Evolutionary conservation across 2,888 invertebrate genomes (phyloP).

Genomic region (Tribolium freemani): DNA sequence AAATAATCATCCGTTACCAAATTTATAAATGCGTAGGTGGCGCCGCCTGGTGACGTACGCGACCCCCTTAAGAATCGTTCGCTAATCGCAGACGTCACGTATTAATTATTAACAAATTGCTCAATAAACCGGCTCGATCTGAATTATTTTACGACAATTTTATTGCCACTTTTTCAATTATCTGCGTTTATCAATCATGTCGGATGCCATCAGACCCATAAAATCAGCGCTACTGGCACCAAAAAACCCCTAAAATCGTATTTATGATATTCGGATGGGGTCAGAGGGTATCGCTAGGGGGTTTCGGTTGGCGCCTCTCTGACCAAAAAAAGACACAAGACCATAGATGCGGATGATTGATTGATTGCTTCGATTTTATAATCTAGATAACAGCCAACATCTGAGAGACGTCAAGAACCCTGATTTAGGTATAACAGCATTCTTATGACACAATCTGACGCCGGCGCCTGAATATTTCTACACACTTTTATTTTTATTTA

Average conservation of each 20-base stretch:
- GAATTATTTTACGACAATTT: conserved; percentile 55
- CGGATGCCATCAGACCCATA: conserved; percentile 58
- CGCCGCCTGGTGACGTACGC: not conserved
- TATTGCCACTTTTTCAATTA: conserved; percentile 44
- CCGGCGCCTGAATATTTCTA: conserved; percentile 44
- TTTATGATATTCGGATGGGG: conserved; percentile 49
- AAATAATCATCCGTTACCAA: conserved; percentile 35
- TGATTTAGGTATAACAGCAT: conserved; percentile 34
- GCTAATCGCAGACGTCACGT: conserved; percentile 24
- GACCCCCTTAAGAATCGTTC: not conserved
- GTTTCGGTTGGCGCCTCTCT: conserved; percentile 15
- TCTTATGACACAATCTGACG: conserved; percentile 43
- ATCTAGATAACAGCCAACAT: conserved; percentile 8
- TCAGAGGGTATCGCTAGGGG: conserved; percentile 52
- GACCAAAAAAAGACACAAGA: conserved; percentile 11
- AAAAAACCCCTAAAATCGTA: conserved; percentile 56
- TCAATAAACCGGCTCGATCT: conserved; percentile 53
- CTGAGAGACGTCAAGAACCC: conserved; percentile 7
- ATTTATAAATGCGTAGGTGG: conserved; percentile 14
- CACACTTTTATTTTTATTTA: conserved; percentile 37
- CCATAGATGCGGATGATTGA: not conserved
- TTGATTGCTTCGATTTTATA: conserved; percentile 11
- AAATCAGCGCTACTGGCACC: conserved; percentile 55
- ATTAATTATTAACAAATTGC: conserved; percentile 39
- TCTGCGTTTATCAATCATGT: conserved; percentile 51